Evolutionary conservation across 2,113 vertebrate species (phyloP).

Genomic region (Corythoichthys intestinalis): DNA sequence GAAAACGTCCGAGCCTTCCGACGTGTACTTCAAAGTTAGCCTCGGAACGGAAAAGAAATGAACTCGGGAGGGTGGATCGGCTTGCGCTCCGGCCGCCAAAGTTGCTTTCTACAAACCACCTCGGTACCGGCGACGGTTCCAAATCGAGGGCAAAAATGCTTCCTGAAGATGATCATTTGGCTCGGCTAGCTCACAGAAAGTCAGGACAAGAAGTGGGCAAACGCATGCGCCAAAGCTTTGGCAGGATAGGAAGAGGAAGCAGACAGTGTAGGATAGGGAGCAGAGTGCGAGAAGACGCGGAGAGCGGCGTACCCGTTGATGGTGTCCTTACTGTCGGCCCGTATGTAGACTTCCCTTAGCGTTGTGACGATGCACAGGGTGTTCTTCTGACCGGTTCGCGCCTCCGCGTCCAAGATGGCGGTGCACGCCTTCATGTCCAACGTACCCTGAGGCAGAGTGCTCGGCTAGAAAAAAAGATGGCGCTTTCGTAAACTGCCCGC

Average conservation of each 20-base stretch:
- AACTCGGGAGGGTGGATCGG: too few relatives aligned
- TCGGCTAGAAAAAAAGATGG: slow-evolving; percentile 42
- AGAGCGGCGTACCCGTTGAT: slow-evolving; percentile 54
- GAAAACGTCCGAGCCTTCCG: too few relatives aligned
- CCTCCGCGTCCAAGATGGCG: slow-evolving; percentile 57
- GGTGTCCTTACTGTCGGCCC: slow-evolving; percentile 66
- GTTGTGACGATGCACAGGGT: slow-evolving; percentile 56
- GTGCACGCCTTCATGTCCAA: slow-evolving; percentile 62
- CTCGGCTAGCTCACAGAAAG: neutral
- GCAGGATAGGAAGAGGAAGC: too few relatives aligned
- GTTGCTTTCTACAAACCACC: too few relatives aligned
- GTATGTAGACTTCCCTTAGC: slow-evolving; percentile 62
- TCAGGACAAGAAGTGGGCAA: neutral
- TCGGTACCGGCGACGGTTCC: too few relatives aligned
- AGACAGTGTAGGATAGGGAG: too few relatives aligned
- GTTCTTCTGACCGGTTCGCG: slow-evolving; percentile 67
- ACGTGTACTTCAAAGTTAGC: too few relatives aligned
- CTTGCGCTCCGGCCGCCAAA: too few relatives aligned
- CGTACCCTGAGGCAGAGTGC: slow-evolving; percentile 70
- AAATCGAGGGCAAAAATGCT: too few relatives aligned
- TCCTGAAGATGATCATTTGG: too few relatives aligned
- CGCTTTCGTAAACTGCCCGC: too few relatives aligned
- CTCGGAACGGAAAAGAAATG: too few relatives aligned
- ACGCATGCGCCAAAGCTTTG: neutral
- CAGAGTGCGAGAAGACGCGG: neutral